phyloP scores from a whole-genome alignment of 2,888 invertebrate species.

The Melipona beecheii region DNA sequence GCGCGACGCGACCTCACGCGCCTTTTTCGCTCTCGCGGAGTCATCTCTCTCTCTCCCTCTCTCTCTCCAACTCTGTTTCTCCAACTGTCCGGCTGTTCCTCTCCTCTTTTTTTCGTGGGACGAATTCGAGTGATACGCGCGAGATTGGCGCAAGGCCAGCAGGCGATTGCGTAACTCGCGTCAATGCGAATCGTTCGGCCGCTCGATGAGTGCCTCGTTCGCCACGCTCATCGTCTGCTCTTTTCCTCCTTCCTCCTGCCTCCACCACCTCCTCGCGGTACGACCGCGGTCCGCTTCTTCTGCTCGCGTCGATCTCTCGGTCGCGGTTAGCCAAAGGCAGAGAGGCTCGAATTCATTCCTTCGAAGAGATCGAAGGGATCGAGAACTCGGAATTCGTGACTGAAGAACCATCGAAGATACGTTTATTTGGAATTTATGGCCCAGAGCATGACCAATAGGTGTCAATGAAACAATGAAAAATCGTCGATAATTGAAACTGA shows the following conservation, averaged over 20 bases:
- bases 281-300: too few relatives aligned
- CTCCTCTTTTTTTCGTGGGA: conserved; percentile 44
- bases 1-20: conserved; percentile 29
- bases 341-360: too few relatives aligned
- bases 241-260: not conserved
- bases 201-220: conserved; percentile 58
- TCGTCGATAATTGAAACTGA: too few relatives aligned
- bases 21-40: conserved; percentile 14
- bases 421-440: too few relatives aligned
- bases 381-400: too few relatives aligned
- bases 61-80: not conserved
- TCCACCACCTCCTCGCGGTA: not conserved
- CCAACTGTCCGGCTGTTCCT: not conserved
- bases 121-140: conserved; percentile 73
- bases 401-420: too few relatives aligned
- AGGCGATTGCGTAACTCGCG: conserved; percentile 77
- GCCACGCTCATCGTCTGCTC: conserved; percentile 24
- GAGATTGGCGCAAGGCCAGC: conserved; percentile 81
- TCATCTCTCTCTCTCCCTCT: conserved; percentile 11
- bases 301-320: not conserved
- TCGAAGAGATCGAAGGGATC: too few relatives aligned
- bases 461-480: too few relatives aligned
- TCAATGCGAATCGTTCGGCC: conserved; percentile 68
- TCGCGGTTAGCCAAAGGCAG: not conserved
- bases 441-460: too few relatives aligned